Conservation (phyloP, 1,140 invertebrate species). For the Solen grandis region DNA sequence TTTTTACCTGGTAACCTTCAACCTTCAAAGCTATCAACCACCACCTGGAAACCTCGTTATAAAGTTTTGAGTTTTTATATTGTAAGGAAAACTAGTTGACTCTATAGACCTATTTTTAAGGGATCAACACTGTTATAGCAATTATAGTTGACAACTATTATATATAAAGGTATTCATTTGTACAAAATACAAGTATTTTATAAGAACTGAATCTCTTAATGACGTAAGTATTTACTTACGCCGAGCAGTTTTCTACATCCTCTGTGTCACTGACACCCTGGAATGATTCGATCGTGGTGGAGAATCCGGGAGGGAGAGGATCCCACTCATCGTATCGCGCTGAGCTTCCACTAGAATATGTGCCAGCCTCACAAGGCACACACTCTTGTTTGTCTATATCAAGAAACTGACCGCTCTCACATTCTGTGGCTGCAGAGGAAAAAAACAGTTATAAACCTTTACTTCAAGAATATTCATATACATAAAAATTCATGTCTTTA, state of each 20-base stretch:
- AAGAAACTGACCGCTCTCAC: constrained; percentile 82
- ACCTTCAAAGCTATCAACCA: too few relatives aligned
- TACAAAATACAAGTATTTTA: too few relatives aligned
- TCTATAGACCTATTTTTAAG: too few relatives aligned
- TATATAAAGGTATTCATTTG: too few relatives aligned
- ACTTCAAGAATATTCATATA: not conserved
- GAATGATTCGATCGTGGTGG: constrained; percentile 80
- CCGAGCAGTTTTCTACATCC: constrained; percentile 18
- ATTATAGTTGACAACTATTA: too few relatives aligned
- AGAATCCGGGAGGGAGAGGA: constrained; percentile 81
- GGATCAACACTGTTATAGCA: too few relatives aligned
- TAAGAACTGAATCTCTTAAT: too few relatives aligned
- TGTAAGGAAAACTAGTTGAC: too few relatives aligned
- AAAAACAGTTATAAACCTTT: not conserved
- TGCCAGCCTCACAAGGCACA: constrained; percentile 81
- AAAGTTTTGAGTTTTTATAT: too few relatives aligned
- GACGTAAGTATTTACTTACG: constrained; percentile 10
- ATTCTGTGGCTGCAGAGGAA: constrained; percentile 67
- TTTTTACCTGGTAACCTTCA: too few relatives aligned
- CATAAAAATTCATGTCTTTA: not conserved
- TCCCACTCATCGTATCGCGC: constrained; percentile 82
- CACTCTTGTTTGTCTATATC: constrained; percentile 81
- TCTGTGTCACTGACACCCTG: constrained; percentile 11
- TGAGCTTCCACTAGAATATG: constrained; percentile 83
- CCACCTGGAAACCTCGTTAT: too few relatives aligned